phyloP scores from a whole-genome alignment of 2,888 invertebrate genomes.

The Ichneumon xanthorius region DNA sequence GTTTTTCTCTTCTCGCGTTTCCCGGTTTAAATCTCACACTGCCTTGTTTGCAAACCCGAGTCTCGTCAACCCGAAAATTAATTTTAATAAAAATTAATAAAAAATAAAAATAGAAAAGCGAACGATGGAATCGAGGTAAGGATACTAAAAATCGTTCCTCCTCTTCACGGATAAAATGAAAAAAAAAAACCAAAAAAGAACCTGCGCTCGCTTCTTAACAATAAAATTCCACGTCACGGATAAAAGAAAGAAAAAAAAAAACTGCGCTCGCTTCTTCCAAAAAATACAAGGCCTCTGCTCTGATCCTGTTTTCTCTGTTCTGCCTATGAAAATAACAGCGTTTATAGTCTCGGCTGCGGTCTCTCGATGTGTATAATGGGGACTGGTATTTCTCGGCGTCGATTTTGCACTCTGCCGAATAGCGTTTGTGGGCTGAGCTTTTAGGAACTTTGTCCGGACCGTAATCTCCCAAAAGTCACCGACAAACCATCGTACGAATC shows the following conservation, averaged over 20 bases:
- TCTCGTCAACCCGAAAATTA: slow-evolving; percentile 36
- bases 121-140: slow-evolving; percentile 56
- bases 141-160: slow-evolving; percentile 15
- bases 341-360: not conserved
- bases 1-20: slow-evolving; percentile 47
- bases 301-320: slow-evolving; percentile 1
- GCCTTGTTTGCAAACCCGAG: slow-evolving; percentile 47
- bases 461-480: not conserved
- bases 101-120: not conserved
- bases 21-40: slow-evolving; percentile 39
- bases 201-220: not conserved
- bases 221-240: not conserved
- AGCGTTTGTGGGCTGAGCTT: not conserved
- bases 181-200: slow-evolving; percentile 18
- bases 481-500: not conserved
- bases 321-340: not conserved
- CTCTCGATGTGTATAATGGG: not conserved
- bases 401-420: not conserved
- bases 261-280: too few species aligned
- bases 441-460: slow-evolving; percentile 21
- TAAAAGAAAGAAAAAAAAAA: slow-evolving; percentile 10
- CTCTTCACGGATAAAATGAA: not conserved
- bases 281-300: not conserved
- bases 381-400: not conserved
- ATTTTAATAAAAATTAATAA: not conserved